Evolutionary conservation across 2,888 invertebrate species (phyloP), one percentile per base, ranked within the genome.

Genomic region (Sepiola atlantica): DNA sequence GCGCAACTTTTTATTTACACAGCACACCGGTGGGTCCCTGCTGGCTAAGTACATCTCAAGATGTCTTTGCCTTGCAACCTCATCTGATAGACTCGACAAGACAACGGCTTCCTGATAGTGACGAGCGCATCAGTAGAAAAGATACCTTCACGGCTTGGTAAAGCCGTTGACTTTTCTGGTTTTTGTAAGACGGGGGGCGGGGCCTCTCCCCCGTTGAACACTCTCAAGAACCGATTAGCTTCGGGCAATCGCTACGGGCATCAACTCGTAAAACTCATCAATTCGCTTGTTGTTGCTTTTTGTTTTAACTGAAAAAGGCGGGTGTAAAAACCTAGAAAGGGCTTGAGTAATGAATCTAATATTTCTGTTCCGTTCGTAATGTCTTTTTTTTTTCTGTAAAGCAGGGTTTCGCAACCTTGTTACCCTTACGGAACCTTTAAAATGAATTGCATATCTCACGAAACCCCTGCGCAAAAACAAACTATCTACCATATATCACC

Each of bases 1-100:
- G 77, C 77, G 32, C n/a, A n/a, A 77, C n/a, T n/a, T 77, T n/a
- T 77, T 77, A 77, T 77, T 77, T 77, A 77, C 77, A 77, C n/a
- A 77, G n/a, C 77, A 77, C 77, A 77, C 77, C 77, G 77, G 77
- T 77, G n/a, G 77, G 77, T 77, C 45, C 45, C 77, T 77, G 77
- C 77, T 32, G 77, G 77, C 18, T 77, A 77, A 77, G 77, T 77
- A 77, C 77, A 77, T 77, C 77, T 77, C 77, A 77, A 77, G 77
- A 77, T 77, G 77, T 77, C 77, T 77, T n/a, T n/a, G 77, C n/a
- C 16, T 77, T n/a, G 45, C 45, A n/a, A 77, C 77, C 77, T 77
- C 77, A 14, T 18, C 32, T n/a, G 77, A 77, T 77, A 77, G 77
- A 77, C n/a, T 77, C n/a, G 77, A 77, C 77, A 77, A 77, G 77